Base-by-base conservation (phyloP, 2,797 vertebrate species). In the Leptodactylus fallax region DNA sequence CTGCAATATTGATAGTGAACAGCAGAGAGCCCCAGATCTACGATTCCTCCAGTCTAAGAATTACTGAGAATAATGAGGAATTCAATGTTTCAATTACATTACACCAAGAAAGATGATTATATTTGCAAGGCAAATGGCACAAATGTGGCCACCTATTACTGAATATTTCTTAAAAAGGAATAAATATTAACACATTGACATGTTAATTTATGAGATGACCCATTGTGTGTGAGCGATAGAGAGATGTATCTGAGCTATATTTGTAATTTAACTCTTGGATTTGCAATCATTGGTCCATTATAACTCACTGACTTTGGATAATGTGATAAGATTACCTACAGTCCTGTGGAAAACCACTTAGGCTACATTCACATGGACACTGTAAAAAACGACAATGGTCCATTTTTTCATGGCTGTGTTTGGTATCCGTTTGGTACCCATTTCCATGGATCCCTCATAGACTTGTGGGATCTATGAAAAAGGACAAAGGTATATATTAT, bases 11-110 rank as follows among this genome's bases (percentile, higher is more conserved):
- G 16, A 23, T 13, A 45, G 5, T 81, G 69, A 89, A 77, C 87
- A 89, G 83, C 71, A 89, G 83, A 89, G 83, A 12, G 77, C 87
- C 69, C 83, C 79, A 76, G 77, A 81, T 60, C 25, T 85, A 61
- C 87, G 72, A 49, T 61, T 65, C 83, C 72, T 76, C 25, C 55
- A 53, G 12, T 27, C 10, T 87, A 16, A 72, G 5, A 21, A 49
- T n/a, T 9, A 45, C 19, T 19, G 21, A 83, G 7, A 87, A 36
- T 79, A 87, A 77, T 83, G 58, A 81, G 49, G 23, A 56, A 76
- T 76, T 65, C 49, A 58, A 23, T 36, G 55, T 63, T 74, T 81
- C 56, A 81, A 49, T 82, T 61, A 81, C 45, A 25, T 3, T 2
- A 36, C 67, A 72, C 74, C 45, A 81, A 61, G n/a, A 58, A 81